Conservation (phyloP, 2,113 vertebrate genomes). For the Carlito syrichta region DNA sequence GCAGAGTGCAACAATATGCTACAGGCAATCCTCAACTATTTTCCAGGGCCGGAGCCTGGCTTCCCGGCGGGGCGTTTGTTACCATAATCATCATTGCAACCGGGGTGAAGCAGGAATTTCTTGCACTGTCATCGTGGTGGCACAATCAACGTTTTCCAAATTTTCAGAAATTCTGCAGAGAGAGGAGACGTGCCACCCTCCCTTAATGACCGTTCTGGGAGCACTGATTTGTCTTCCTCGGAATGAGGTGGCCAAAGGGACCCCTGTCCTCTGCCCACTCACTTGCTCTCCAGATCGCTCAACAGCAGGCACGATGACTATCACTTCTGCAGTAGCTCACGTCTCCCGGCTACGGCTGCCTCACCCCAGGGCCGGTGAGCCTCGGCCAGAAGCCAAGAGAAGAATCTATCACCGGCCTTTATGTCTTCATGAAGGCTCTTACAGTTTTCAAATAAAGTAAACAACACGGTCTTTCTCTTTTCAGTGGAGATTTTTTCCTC, state of each 20-base stretch:
- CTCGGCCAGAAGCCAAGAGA: rapidly evolving
- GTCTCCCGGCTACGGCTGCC: rapidly evolving
- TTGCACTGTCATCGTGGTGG: background rate
- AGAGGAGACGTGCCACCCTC: rapidly evolving
- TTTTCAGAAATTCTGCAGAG: background rate
- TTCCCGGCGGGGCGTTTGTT: constrained; percentile 43
- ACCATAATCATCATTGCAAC: background rate
- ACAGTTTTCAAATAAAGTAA: background rate
- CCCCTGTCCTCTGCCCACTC: too few relatives aligned
- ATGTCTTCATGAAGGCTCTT: background rate
- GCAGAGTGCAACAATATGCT: constrained; percentile 72
- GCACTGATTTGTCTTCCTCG: background rate
- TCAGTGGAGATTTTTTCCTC: rapidly evolving
- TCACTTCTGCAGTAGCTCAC: rapidly evolving
- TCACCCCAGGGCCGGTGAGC: too few relatives aligned
- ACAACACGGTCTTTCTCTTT: rapidly evolving
- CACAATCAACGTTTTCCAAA: background rate
- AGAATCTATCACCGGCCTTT: background rate
- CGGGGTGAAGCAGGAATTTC: background rate
- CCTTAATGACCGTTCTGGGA: rapidly evolving
- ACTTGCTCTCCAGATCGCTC: rapidly evolving
- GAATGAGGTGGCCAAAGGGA: background rate
- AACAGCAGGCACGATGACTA: rapidly evolving
- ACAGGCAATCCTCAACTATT: constrained; percentile 60
- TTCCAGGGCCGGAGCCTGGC: constrained; percentile 59